Conservation (phyloP, 2,888 invertebrate genomes). For the Drosophila anomelani region DNA sequence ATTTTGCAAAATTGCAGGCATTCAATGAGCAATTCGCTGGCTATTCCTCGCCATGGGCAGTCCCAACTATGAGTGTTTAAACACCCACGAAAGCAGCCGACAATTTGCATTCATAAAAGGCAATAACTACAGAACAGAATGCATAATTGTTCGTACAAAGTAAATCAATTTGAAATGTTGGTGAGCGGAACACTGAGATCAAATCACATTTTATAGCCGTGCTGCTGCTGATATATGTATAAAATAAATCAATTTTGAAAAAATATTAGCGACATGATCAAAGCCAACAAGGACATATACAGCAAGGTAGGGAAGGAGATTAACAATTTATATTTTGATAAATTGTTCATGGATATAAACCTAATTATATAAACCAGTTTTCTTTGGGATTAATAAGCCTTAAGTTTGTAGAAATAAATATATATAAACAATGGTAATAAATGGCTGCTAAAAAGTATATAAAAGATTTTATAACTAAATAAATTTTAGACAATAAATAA, state of each 20-base stretch:
- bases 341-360: background rate
- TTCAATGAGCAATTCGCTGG: conserved; percentile 29
- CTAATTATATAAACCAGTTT: background rate
- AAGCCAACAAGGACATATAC: background rate
- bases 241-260: conserved; percentile 14
- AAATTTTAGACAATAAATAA: background rate
- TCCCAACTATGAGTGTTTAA: conserved; percentile 32
- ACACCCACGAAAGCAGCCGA: conserved; percentile 31
- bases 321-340: too few relatives aligned
- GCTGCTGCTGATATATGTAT: background rate
- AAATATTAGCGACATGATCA: background rate
- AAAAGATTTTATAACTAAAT: too few relatives aligned
- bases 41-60: conserved; percentile 31
- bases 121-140: conserved; percentile 52
- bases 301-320: too few relatives aligned
- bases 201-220: conserved; percentile 18
- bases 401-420: background rate
- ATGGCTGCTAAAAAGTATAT: background rate
- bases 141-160: conserved; percentile 48
- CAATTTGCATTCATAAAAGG: conserved; percentile 65
- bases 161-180: conserved; percentile 25
- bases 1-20: conserved; percentile 32
- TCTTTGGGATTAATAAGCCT: background rate
- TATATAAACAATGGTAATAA: background rate
- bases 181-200: conserved; percentile 23